Evolutionary conservation across 2,113 vertebrate genomes (phyloP).

Genomic region (Zosterops pallidus): DNA sequence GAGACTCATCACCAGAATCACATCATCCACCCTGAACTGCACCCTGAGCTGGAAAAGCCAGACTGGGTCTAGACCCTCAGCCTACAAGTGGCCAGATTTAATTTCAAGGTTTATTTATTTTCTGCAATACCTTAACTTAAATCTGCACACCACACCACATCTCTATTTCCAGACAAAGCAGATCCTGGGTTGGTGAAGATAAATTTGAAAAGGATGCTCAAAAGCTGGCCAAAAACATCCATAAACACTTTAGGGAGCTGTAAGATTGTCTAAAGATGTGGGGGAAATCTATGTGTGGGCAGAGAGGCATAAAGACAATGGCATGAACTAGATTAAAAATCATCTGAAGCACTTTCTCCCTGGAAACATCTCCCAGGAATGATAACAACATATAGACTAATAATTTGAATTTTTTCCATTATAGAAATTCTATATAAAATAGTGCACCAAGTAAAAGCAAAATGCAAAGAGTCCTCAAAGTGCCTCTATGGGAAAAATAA

Average conservation of each 20-base stretch:
- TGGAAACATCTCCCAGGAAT: neutral
- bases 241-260: neutral
- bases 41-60: no score
- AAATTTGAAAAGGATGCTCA: neutral
- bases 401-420: neutral
- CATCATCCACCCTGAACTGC: neutral
- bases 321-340: neutral
- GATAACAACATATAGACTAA: neutral
- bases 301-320: neutral
- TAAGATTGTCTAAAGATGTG: neutral
- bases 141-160: neutral
- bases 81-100: neutral
- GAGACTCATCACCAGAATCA: rapidly evolving
- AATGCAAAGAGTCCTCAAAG: neutral
- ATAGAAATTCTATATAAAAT: neutral
- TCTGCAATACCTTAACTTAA: neutral
- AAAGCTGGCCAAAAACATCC: neutral
- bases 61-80: no score
- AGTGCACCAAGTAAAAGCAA: neutral
- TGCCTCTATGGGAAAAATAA: neutral
- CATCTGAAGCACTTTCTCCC: neutral
- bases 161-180: neutral
- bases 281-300: neutral
- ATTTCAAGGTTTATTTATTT: neutral
- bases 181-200: rapidly evolving